Conservation (phyloP, 2,797 vertebrate species). For the Sarcophilus harrisii region DNA sequence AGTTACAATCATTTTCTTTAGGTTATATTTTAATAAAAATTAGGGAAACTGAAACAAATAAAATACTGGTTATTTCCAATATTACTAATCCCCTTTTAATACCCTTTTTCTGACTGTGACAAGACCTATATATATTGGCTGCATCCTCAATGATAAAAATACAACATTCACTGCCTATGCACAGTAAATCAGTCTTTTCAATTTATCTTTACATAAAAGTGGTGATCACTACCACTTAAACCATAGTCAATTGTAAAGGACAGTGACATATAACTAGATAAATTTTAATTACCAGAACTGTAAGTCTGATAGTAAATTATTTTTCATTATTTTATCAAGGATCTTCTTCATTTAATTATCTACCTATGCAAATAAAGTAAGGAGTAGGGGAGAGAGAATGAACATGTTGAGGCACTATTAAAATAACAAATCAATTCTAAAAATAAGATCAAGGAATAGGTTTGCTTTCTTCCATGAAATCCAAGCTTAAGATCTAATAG, state of each 20-base stretch:
- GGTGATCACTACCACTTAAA: neutral
- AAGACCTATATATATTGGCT: neutral
- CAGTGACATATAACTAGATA: slow-evolving; percentile 15
- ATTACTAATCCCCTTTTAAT: neutral
- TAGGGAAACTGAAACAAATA: neutral
- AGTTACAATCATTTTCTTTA: neutral
- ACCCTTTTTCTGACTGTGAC: slow-evolving; percentile 5
- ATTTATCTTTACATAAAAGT: neutral
- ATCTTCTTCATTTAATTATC: neutral
- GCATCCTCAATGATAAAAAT: neutral
- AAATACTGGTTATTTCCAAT: neutral
- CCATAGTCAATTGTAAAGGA: neutral
- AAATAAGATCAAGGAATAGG: slow-evolving; percentile 2
- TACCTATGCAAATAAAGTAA: fast-evolving
- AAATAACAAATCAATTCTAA: slow-evolving; percentile 23
- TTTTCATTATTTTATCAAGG: neutral
- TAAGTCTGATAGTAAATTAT: neutral
- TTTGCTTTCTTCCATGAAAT: neutral
- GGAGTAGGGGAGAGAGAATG: neutral
- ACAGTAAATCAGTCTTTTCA: neutral
- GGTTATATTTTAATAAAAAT: neutral
- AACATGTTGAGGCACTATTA: slow-evolving; percentile 1
- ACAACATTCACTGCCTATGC: neutral
- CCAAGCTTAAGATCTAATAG: neutral
- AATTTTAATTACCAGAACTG: neutral